Conservation (phyloP, 2,113 vertebrate species). For the Mustelus asterias region DNA sequence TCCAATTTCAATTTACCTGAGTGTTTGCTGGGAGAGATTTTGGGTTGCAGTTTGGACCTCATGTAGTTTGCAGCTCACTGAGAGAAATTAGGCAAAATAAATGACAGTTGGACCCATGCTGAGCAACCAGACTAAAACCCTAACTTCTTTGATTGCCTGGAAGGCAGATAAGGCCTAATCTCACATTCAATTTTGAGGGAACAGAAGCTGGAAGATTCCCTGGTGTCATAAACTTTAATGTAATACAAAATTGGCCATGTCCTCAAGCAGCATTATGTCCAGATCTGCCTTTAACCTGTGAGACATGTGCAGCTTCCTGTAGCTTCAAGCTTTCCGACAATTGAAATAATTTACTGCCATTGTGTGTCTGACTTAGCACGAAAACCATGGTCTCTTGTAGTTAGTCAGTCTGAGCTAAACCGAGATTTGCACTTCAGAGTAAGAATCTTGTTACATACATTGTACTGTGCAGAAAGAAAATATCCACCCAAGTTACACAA, state of each 20-base stretch:
- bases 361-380: neutral
- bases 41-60: no score
- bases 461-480: neutral
- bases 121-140: no score
- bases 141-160: no score
- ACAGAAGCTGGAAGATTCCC: no score
- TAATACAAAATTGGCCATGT: neutral
- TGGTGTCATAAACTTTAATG: neutral
- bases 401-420: neutral
- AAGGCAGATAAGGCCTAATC: no score
- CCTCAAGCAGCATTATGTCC: neutral
- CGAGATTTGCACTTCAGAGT: neutral
- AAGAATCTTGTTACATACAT: neutral
- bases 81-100: no score
- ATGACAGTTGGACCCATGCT: no score
- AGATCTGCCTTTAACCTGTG: neutral
- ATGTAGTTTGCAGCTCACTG: no score
- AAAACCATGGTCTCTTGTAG: neutral
- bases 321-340: neutral
- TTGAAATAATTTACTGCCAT: constrained; percentile 10
- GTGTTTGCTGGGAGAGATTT: no score
- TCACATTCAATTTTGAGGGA: no score
- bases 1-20: no score
- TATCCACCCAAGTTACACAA: neutral
- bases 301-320: neutral